A percentile compares a stretch with the other conserved stretches of the same genome.
Conservation (phyloP, 2,113 vertebrate genomes). For the Anarhynchus alexandrinus region DNA sequence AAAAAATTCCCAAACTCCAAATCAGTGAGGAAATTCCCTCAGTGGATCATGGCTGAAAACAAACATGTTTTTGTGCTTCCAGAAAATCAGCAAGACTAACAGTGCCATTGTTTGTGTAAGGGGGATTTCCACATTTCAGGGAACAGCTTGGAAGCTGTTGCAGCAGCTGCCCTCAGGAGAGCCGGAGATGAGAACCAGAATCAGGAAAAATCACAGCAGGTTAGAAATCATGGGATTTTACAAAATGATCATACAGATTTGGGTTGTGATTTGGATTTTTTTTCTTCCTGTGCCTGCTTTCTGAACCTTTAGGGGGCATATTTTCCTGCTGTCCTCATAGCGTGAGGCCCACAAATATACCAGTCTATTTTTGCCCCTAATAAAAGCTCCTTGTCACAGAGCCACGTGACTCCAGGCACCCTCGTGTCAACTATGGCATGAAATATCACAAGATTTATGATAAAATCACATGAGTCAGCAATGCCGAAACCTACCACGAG, state of each 20-base stretch:
- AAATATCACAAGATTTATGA: slow-evolving; percentile 10
- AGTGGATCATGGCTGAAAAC: slow-evolving; percentile 69
- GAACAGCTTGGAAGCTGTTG: slow-evolving; percentile 32
- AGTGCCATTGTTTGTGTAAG: slow-evolving; percentile 57
- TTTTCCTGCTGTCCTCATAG: not conserved
- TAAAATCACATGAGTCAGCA: not conserved
- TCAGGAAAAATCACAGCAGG: not conserved
- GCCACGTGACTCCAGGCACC: not conserved
- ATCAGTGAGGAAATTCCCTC: slow-evolving; percentile 73
- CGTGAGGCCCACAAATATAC: not conserved
- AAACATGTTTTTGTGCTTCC: slow-evolving; percentile 75
- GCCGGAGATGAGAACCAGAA: not conserved
- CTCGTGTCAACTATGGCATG: not conserved
- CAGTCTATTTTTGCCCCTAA: not conserved
- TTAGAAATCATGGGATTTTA: not conserved
- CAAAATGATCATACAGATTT: not conserved
- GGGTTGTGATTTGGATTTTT: not conserved
- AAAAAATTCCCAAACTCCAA: not conserved
- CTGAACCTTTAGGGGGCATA: not conserved
- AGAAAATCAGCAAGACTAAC: slow-evolving; percentile 61
- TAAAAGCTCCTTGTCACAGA: not conserved
- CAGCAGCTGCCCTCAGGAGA: not conserved
- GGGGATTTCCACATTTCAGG: slow-evolving; percentile 76
- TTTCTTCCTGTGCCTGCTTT: not conserved
- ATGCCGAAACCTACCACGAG: not conserved